These are phyloP conservation scores for Sebastes cheni DNA, from an alignment of 2,797 vertebrate genomes.

Conservation along the genomic window DNA sequence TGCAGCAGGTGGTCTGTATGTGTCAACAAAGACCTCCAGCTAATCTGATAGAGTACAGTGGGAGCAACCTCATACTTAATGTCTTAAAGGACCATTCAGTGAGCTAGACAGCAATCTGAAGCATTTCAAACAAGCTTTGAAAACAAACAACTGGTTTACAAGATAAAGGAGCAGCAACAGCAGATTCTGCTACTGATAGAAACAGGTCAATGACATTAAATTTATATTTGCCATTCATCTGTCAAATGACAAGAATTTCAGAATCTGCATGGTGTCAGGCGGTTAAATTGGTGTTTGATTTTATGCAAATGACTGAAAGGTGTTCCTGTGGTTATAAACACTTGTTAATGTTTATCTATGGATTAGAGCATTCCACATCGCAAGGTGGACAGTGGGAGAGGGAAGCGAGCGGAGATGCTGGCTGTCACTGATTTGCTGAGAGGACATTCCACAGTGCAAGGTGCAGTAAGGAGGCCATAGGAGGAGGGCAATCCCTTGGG, in stretches of 20 bases:
- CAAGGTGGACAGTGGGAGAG: slow-evolving; percentile 69
- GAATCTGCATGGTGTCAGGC: neutral
- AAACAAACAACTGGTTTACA: slow-evolving; percentile 35
- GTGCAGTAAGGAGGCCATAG: slow-evolving; percentile 57
- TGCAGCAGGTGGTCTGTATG: slow-evolving; percentile 74
- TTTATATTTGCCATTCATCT: slow-evolving; percentile 1
- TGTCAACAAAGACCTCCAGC: slow-evolving; percentile 62
- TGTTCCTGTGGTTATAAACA: slow-evolving; percentile 50
- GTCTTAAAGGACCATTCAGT: slow-evolving; percentile 18
- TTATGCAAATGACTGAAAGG: slow-evolving; percentile 40
- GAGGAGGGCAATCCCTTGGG: slow-evolving; percentile 42
- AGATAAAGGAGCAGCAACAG: slow-evolving; percentile 3
- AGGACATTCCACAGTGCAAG: slow-evolving; percentile 80
- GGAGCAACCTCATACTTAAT: slow-evolving; percentile 7
- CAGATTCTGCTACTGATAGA: neutral
- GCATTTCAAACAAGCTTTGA: slow-evolving; percentile 32
- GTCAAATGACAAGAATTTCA: neutral
- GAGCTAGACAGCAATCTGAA: slow-evolving; percentile 25
- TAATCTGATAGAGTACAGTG: slow-evolving; percentile 63
- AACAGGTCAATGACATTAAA: neutral
- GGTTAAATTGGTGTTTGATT: slow-evolving; percentile 12
- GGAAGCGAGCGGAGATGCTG: slow-evolving; percentile 24
- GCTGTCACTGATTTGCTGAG: slow-evolving; percentile 58
- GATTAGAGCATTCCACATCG: slow-evolving; percentile 72
- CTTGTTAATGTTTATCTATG: slow-evolving; percentile 42